These are phyloP conservation scores for Crotalus tigris DNA, from an alignment of 2,113 vertebrate species.

Conservation along the genomic window DNA sequence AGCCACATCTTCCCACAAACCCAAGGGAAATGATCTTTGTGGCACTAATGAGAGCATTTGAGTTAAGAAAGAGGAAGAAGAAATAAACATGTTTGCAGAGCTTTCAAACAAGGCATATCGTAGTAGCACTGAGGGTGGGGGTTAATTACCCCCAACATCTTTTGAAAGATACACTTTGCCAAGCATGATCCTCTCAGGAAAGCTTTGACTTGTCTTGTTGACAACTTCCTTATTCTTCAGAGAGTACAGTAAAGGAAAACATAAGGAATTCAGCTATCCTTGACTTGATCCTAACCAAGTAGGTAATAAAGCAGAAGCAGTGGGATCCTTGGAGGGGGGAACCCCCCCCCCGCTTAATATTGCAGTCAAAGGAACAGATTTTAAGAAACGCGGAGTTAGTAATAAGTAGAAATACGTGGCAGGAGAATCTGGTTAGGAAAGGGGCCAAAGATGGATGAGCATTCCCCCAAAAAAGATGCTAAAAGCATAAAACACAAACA, in stretches of 20 bases:
- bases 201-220: not conserved
- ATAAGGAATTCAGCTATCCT: not conserved
- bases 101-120: not conserved
- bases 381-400: not conserved
- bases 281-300: not conserved
- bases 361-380: not conserved
- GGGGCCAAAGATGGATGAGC: not conserved
- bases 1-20: not conserved
- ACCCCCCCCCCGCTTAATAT: not conserved
- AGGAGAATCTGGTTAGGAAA: not conserved
- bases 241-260: not conserved
- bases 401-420: not conserved
- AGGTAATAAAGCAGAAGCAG: not conserved
- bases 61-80: not conserved
- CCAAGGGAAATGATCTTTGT: not conserved
- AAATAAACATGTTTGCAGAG: not conserved
- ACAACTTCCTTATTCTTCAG: not conserved
- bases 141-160: not conserved
- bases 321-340: not conserved
- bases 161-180: not conserved
- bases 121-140: not conserved
- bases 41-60: not conserved
- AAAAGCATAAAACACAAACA: not conserved
- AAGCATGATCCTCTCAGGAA: not conserved
- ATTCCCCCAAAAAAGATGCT: not conserved